phyloP scores from a whole-genome alignment of 2,113 vertebrate species.

The Hemiscyllium ocellatum region DNA sequence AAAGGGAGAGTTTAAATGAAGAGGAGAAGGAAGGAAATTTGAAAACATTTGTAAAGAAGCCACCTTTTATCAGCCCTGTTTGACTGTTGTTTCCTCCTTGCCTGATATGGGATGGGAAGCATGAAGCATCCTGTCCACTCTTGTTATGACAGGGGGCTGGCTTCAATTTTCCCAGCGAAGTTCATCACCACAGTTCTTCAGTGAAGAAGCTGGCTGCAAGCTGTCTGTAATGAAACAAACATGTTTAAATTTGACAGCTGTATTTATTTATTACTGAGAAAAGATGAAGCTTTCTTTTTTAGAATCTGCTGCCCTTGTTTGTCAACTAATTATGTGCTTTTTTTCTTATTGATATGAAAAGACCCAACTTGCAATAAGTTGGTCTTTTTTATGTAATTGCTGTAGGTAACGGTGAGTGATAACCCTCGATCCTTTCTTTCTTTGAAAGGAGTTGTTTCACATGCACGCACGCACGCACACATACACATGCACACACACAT shows the following conservation, averaged over 20 bases:
- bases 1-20: conserved; percentile 35
- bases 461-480: conserved; percentile 43
- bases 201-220: conserved; percentile 68
- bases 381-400: conserved; percentile 72
- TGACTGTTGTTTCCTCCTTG: conserved; percentile 27
- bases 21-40: conserved; percentile 17
- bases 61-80: conserved; percentile 28
- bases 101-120: neutral
- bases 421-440: conserved; percentile 69
- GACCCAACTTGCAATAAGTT: conserved; percentile 64
- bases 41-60: neutral
- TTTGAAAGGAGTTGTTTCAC: conserved; percentile 78
- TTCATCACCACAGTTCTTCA: conserved; percentile 69
- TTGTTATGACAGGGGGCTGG: conserved; percentile 31
- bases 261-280: conserved; percentile 82
- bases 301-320: conserved; percentile 69
- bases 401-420: conserved; percentile 60
- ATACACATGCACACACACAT: conserved; percentile 41
- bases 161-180: conserved; percentile 35
- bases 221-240: conserved; percentile 37
- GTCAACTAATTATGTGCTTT: conserved; percentile 66
- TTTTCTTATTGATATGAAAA: conserved; percentile 44
- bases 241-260: conserved; percentile 64
- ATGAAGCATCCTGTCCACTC: conserved; percentile 5
- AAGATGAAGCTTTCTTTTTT: conserved; percentile 72